Conservation (phyloP, 2,888 invertebrate species). For the Lepidochitona cinerea region DNA sequence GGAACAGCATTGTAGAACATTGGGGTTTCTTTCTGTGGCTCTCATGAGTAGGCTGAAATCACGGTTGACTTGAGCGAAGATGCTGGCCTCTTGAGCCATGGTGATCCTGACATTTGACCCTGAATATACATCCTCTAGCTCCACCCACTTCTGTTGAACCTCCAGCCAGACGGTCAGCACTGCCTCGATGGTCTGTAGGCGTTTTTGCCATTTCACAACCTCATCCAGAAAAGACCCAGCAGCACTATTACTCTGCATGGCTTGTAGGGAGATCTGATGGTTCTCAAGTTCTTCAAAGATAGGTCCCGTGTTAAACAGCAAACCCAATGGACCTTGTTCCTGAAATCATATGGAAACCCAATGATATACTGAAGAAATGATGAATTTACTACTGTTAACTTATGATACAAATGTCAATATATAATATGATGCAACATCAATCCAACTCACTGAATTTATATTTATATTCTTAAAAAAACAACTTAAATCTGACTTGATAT, state of each 20-base stretch:
- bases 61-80: slow-evolving; percentile 63
- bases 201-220: slow-evolving; percentile 70
- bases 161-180: slow-evolving; percentile 68
- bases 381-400: too few relatives aligned
- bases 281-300: slow-evolving; percentile 69
- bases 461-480: too few relatives aligned
- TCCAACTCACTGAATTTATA: too few relatives aligned
- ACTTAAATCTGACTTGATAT: too few relatives aligned
- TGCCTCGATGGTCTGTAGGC: slow-evolving; percentile 68
- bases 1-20: slow-evolving; percentile 69
- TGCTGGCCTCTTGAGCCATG: slow-evolving; percentile 62
- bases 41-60: slow-evolving; percentile 69
- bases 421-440: too few relatives aligned
- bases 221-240: slow-evolving; percentile 70
- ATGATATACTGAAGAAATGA: too few relatives aligned
- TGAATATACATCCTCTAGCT: slow-evolving; percentile 67
- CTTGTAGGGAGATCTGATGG: slow-evolving; percentile 69
- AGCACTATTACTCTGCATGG: slow-evolving; percentile 67
- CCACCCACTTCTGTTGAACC: slow-evolving; percentile 69
- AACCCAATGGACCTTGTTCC: slow-evolving; percentile 55
- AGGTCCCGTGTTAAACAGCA: slow-evolving; percentile 63
- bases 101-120: slow-evolving; percentile 60
- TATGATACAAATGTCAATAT: too few relatives aligned
- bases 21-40: slow-evolving; percentile 69
- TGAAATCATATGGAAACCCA: slow-evolving; percentile 34